Evolutionary conservation across 2,797 vertebrate species (phyloP), one percentile per base, ranked within the genome.

Genomic region (Sardinella longiceps): DNA sequence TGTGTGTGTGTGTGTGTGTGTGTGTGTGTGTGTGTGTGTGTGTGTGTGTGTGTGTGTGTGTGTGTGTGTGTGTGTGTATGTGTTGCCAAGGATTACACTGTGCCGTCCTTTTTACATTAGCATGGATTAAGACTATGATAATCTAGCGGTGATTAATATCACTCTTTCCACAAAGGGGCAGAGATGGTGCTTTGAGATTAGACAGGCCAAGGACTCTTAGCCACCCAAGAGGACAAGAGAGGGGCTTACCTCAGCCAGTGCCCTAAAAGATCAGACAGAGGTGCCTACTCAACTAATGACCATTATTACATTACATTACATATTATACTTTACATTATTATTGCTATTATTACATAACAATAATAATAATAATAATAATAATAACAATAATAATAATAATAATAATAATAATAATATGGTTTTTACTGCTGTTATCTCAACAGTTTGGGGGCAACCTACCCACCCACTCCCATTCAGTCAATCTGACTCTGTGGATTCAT

Each of bases 121-220:
- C 70, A 39, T 77, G 70, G 70, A 77, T 77, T 39, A 37, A 20
- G 37, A 77, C 70, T 23, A 9, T 77, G 70, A n/a, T 70, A 70
- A 70, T 70, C 63, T 70, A 70, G 63, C 3, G 18, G 63, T 33
- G 63, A 70, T 4, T 33, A 33, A 33, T 70, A 15, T 70, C 28
- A 70, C 30, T 33, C 63, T 30, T 63, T 63, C 12, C 63, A 25
- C n/a, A 10, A 25, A 25, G n/a, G 56, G 23, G n/a, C 56, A 60
- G 56, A 60, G 56, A 60, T 60, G 56, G 23, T 60, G 56, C 56
- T 9, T 60, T n/a, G 5, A 60, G n/a, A 60, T 25, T 25, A 60
- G n/a, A 60, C 25, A 70, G 4, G 11, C 63, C 63, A 70, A 70
- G 28, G 63, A 33, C 28, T 70, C 28, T 70, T 1, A 15, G 63